Base-by-base conservation (phyloP, 2,113 vertebrate species). In the Bos indicus region DNA sequence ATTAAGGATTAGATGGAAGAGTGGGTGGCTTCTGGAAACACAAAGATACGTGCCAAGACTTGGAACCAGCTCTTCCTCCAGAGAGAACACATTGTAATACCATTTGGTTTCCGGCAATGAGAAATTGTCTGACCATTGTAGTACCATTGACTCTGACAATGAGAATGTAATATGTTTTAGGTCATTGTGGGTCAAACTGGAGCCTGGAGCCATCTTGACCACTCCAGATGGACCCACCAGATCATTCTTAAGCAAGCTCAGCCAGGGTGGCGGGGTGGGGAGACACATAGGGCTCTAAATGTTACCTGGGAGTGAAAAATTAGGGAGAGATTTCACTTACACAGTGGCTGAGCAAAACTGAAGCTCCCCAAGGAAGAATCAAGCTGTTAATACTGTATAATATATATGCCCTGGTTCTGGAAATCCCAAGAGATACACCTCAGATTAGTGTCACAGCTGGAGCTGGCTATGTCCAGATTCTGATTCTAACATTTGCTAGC, bases 11-110 rank as follows among this genome's bases (percentile, higher is more conserved):
- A 91, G 78, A 92, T 57, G 77, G 91, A 95, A 85, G 67, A 36
- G 78, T 46, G 15, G 56, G 87, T 91, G 71, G 57, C 90, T 90
- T 93, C 48, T 91, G 15, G 5, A 86, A 95, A 97, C 83, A 74
- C 6, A 57, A 85, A 26, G 81, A 13, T 57, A 40, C 54, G 81
- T 60, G 80, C 64, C 91, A 86, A 94, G 52, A 33, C 11, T 91
- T 77, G 89, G 88, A 59, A 56, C 62, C 54, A 26, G 23, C 48
- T 80, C 21, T 83, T 91, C 60, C 12, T 80, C 6, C 1, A 81
- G 17, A 33, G 12, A 77, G 5, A 71, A 59, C 0, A 5, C 0
- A 0, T 25, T 36, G 26, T 71, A 3, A 71, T 2, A 71, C 67
- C 67, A 71, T 46, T 48, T 51, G 77, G 26, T 46, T 48, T 80